Percentiles rank a stretch among this genome's conserved stretches.
Evolutionary conservation across 2,888 invertebrate genomes (phyloP).

Genomic region (Auanema freiburgensis): DNA sequence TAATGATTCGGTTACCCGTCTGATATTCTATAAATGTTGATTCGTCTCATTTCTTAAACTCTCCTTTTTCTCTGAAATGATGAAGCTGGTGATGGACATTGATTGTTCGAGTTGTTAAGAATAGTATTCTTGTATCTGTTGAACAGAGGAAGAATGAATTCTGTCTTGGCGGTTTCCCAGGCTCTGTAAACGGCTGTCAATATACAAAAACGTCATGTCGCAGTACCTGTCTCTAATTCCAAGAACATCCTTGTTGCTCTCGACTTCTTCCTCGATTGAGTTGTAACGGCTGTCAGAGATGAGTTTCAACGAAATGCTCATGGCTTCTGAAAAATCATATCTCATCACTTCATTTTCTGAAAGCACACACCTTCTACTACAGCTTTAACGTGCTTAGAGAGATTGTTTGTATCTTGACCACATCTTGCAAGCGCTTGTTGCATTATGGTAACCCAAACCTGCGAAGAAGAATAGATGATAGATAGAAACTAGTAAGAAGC

Average conservation of each 20-base stretch:
- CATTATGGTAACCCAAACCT: conserved; percentile 57
- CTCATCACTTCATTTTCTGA: background rate
- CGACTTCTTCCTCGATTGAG: conserved; percentile 58
- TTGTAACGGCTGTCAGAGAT: conserved; percentile 61
- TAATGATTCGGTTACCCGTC: background rate
- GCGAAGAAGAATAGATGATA: background rate
- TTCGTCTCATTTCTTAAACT: conserved; percentile 6
- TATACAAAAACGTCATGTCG: background rate
- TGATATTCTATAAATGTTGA: conserved; percentile 16
- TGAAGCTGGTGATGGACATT: conserved; percentile 26
- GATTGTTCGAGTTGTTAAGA: conserved; percentile 20
- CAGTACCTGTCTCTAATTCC: conserved; percentile 33
- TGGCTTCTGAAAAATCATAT: conserved; percentile 50
- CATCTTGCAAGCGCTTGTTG: conserved; percentile 53
- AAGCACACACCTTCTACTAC: conserved; percentile 53
- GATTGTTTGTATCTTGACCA: conserved; percentile 45
- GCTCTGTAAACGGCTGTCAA: conserved; percentile 34
- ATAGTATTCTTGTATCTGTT: conserved; percentile 37
- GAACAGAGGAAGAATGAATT: conserved; percentile 43
- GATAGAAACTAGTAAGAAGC: background rate
- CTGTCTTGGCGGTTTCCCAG: conserved; percentile 37
- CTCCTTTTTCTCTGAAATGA: background rate
- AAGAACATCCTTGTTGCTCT: conserved; percentile 40
- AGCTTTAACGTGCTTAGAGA: conserved; percentile 50
- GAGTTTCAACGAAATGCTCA: conserved; percentile 59